Conservation (phyloP, 2,797 vertebrate genomes). For the Paguma larvata region DNA sequence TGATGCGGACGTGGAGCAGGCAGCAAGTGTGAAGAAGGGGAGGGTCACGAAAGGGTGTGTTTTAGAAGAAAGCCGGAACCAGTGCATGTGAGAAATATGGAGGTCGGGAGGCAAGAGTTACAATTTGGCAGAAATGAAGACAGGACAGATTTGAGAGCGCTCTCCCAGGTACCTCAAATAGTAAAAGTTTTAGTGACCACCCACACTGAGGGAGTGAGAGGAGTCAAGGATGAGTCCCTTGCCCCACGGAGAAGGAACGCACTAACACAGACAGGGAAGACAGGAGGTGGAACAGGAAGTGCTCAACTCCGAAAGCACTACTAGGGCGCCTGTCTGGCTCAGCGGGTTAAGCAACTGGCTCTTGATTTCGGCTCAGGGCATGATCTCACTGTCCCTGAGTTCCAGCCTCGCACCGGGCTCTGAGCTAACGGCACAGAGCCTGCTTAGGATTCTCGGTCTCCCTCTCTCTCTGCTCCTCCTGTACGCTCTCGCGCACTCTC, state of each 20-base stretch:
- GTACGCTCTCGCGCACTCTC: too few species aligned
- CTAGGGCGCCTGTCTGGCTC: too few species aligned
- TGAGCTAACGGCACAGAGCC: too few species aligned
- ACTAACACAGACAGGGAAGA: too few species aligned
- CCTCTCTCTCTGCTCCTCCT: too few species aligned
- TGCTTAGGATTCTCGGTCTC: too few species aligned
- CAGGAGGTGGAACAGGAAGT: accelerated
- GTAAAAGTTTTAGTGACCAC: not conserved
- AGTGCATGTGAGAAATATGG: accelerated
- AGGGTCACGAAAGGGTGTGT: not conserved
- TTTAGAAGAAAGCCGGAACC: not conserved
- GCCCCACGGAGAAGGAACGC: not conserved
- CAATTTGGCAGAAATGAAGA: not conserved
- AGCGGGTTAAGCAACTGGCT: too few species aligned
- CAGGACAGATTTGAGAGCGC: not conserved
- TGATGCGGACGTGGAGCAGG: not conserved
- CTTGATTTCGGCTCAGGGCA: too few species aligned
- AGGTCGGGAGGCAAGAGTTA: not conserved
- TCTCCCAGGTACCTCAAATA: not conserved
- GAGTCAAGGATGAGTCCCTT: not conserved
- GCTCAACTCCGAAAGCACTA: not conserved
- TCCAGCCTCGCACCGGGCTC: too few species aligned
- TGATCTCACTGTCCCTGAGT: too few species aligned
- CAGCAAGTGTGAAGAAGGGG: not conserved
- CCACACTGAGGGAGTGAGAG: not conserved